Evolutionary conservation across 2,797 vertebrate genomes (phyloP).

Genomic region (Chanos chanos): DNA sequence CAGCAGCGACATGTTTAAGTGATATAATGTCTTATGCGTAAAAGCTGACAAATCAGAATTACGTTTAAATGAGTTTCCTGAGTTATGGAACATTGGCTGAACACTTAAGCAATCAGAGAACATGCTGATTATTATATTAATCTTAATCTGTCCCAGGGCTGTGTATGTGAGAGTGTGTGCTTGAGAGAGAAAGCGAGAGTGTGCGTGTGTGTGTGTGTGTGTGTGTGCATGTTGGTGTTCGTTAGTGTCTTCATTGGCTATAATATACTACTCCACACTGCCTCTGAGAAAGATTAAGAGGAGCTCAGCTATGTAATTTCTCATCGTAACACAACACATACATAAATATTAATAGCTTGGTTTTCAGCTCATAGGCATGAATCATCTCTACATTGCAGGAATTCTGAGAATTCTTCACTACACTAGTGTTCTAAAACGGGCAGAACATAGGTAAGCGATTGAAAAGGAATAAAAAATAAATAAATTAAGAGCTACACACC

Average conservation of each 20-base stretch:
- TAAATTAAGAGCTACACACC: conserved; percentile 61
- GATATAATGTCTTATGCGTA: no score
- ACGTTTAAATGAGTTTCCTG: conserved; percentile 35
- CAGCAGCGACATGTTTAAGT: no score
- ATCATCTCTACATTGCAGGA: conserved; percentile 73
- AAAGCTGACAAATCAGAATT: no score
- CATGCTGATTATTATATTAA: conserved; percentile 65
- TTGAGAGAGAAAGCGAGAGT: conserved; percentile 49
- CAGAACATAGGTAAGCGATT: conserved; percentile 65
- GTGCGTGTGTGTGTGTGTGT: conserved; percentile 39
- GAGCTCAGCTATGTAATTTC: conserved; percentile 75
- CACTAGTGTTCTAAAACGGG: no score
- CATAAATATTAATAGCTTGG: conserved; percentile 74
- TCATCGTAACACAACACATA: conserved; percentile 74
- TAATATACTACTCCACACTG: conserved; percentile 61
- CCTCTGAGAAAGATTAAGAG: conserved; percentile 72
- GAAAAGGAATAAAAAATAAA: conserved; percentile 67
- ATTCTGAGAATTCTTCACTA: no score
- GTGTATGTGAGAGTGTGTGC: conserved; percentile 40
- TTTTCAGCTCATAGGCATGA: conserved; percentile 76
- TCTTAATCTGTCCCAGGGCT: conserved; percentile 66
- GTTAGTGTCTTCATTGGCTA: conserved; percentile 66
- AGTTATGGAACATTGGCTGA: conserved; percentile 16
- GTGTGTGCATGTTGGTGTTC: conserved; percentile 55
- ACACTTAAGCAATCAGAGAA: conserved; percentile 52